Conservation (phyloP, 92 coral and sea anemone species). For the Zoanthus sociatus region DNA sequence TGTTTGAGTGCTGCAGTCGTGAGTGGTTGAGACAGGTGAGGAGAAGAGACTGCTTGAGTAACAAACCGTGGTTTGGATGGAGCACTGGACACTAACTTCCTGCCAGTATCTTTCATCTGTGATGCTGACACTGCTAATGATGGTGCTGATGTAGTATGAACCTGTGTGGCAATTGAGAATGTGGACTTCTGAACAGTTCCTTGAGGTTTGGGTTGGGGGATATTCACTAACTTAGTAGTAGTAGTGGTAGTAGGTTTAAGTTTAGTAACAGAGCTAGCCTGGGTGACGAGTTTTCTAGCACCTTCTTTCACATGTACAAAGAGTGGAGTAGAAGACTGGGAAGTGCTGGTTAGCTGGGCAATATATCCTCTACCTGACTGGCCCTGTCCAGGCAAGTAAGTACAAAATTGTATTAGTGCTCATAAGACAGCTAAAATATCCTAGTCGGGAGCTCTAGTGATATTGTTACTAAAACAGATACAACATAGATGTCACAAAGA, state of each 20-base stretch:
- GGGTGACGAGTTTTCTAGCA: constrained; percentile 47
- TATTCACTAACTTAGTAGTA: constrained; percentile 34
- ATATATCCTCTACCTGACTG: constrained; percentile 48
- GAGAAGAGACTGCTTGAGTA: constrained; percentile 22
- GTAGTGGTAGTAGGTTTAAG: constrained; percentile 34
- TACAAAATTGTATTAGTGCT: constrained; percentile 7
- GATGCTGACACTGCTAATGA: neutral
- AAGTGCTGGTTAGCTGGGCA: constrained; percentile 48
- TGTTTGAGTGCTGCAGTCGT: constrained; percentile 4
- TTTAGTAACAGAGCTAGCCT: constrained; percentile 39
- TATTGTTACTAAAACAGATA: neutral
- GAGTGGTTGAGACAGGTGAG: constrained; percentile 23
- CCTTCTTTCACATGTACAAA: constrained; percentile 51
- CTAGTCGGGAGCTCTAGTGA: neutral
- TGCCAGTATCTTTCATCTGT: constrained; percentile 8
- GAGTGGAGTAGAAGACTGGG: constrained; percentile 49
- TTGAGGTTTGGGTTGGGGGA: constrained; percentile 34
- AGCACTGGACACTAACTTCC: constrained; percentile 29
- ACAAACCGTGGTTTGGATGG: constrained; percentile 33
- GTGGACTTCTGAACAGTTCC: constrained; percentile 43
- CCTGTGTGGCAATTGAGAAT: constrained; percentile 52
- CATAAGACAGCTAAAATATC: neutral
- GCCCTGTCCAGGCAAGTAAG: constrained; percentile 43
- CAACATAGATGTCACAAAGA: too few relatives aligned
- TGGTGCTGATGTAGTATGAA: constrained; percentile 9